A percentile compares a stretch with the other conserved stretches of the same genome.
These are phyloP conservation scores for Leucopsar rothschildi DNA, from an alignment of 2,113 vertebrate genomes.

Conservation along the genomic window DNA sequence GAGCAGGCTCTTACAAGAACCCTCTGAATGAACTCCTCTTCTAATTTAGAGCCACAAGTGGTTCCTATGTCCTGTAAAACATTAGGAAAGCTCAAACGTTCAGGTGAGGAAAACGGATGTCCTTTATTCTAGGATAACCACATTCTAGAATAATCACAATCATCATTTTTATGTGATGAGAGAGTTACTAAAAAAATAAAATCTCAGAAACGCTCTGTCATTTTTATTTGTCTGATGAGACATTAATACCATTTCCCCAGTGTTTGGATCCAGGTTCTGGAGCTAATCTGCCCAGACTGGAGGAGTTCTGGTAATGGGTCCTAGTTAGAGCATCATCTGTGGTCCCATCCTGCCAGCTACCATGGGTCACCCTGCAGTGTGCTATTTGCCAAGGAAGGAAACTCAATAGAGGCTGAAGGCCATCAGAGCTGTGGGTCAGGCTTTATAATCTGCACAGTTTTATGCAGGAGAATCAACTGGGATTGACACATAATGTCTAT, in stretches of 20 bases:
- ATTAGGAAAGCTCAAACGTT: not conserved
- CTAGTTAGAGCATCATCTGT: not conserved
- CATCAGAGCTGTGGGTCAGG: rapidly evolving
- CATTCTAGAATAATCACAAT: not conserved
- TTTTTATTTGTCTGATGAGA: not conserved
- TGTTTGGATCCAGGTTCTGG: not conserved
- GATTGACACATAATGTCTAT: not conserved
- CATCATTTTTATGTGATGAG: not conserved
- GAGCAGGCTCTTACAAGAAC: not conserved
- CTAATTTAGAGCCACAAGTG: not conserved
- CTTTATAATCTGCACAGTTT: not conserved
- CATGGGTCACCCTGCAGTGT: not conserved
- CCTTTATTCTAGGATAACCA: not conserved
- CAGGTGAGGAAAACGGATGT: not conserved
- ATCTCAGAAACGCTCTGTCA: not conserved
- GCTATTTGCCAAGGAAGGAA: not conserved
- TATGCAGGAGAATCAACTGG: not conserved
- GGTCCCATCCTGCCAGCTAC: not conserved
- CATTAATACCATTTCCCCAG: not conserved
- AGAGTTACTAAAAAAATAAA: not conserved
- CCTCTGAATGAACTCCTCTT: not conserved
- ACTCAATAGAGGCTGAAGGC: not conserved
- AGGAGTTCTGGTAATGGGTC: not conserved
- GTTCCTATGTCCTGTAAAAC: not conserved
- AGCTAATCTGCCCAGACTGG: not conserved